Percentiles rank a stretch among this genome's conserved stretches.
Evolutionary conservation across 2,888 invertebrate genomes (phyloP).

Genomic region (Ophioninae sp.): DNA sequence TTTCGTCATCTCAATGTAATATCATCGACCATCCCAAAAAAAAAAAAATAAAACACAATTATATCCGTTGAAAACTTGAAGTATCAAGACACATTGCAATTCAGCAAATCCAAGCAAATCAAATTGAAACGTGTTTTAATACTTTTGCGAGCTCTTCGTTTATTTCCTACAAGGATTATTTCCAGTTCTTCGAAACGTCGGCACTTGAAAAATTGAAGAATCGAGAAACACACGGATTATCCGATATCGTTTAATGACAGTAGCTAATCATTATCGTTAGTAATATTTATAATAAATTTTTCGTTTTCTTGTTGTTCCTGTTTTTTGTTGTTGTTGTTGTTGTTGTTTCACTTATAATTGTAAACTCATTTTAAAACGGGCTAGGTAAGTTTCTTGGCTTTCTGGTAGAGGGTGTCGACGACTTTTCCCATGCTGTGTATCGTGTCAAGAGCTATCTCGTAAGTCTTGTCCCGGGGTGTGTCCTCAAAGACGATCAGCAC

Average conservation of each 20-base stretch:
- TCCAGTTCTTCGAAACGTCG: background rate
- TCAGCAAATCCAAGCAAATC: slow-evolving; percentile 9
- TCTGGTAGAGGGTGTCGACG: slow-evolving; percentile 99
- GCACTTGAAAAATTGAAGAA: slow-evolving; percentile 43
- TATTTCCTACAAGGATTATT: background rate
- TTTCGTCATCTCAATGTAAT: background rate
- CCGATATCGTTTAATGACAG: slow-evolving; percentile 70
- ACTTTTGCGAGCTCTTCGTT: slow-evolving; percentile 16
- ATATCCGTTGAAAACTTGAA: background rate
- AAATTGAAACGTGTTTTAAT: background rate
- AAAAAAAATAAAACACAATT: slow-evolving; percentile 17
- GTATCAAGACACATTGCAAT: background rate
- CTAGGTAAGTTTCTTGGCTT: slow-evolving; percentile 98
- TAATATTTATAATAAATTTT: slow-evolving; percentile 75
- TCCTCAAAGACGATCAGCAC: slow-evolving; percentile 99
- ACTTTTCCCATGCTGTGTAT: slow-evolving; percentile 99
- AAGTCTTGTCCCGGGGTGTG: slow-evolving; percentile 96
- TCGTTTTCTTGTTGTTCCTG: slow-evolving; percentile 33
- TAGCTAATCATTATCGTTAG: slow-evolving; percentile 72
- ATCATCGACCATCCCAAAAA: slow-evolving; percentile 9
- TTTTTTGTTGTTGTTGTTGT: slow-evolving; percentile 46
- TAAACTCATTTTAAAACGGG: slow-evolving; percentile 76
- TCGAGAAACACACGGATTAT: slow-evolving; percentile 66
- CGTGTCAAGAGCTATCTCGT: slow-evolving; percentile 97
- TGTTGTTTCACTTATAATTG: slow-evolving; percentile 68